Evolutionary conservation across 1,140 invertebrate species (phyloP), one percentile per base, ranked within the genome.

Genomic region (Zaprionus nigranus): DNA sequence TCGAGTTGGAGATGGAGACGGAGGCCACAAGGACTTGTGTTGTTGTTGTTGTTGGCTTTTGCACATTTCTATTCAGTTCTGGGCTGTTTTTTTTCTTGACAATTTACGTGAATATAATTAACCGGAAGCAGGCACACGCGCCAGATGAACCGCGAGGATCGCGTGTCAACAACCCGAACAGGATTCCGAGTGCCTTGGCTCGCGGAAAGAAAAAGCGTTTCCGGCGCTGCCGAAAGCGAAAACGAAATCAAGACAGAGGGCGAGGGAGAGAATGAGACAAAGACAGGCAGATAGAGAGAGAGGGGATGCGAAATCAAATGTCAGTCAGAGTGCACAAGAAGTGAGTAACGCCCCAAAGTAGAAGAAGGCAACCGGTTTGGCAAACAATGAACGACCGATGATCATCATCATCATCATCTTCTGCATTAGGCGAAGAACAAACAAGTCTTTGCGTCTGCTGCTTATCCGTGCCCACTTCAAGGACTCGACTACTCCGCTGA

Each of bases 61-160:
- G 75, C 69, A 74, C 79, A 82, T 51, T 64, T 51, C 46, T 22
- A 22, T 24, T 20, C 17, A 17, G 6, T 49, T 51, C 46, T 49
- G 1, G 2, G 20, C 20, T 38, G 20, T 40, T 59, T 59, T 78
- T 79, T 71, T 38, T 78, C 79, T 78, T 71, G 82, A 75, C 71
- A 78, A 69, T 75, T 75, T 78, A 75, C 71, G 72, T 64, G 85
- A 87, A 84, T 75, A 87, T 88, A 87, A 87, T 87, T 88, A 87
- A 87, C 84, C 81, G 83, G 83, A 87, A 87, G 68, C 81, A 51
- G 84, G 73, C 78, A 88, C 83, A 87, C 83, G 83, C 83, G 83
- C 81, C 83, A 87, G 84, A 88, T 69, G 68, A 56, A 60, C 57
- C 58, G 30, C 56, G 59, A 77, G 84, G 84, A 87, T 87, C 86